These are phyloP conservation scores for Lethrus apterus DNA, from an alignment of 1,140 invertebrate species.

Conservation along the genomic window DNA sequence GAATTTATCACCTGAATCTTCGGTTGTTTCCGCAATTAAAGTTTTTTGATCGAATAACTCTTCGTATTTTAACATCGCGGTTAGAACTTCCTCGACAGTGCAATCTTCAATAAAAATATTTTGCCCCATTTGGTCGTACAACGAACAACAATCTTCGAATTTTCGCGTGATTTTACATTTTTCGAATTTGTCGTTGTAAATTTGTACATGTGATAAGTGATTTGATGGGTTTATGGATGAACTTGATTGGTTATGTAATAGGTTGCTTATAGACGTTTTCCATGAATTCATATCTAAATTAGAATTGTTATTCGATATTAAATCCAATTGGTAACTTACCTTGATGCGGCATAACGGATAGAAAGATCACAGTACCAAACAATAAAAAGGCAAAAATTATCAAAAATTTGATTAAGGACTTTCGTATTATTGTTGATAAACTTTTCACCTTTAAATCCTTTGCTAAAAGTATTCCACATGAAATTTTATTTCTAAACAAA, in stretches of 20 bases:
- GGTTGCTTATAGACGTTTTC: too few relatives aligned
- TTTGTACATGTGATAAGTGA: not conserved
- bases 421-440: constrained; percentile 1
- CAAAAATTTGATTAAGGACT: not conserved
- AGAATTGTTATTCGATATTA: too few relatives aligned
- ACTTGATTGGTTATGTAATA: not conserved
- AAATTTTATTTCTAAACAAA: too few relatives aligned
- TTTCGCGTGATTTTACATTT: constrained; percentile 20
- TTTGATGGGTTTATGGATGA: not conserved
- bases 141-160: constrained; percentile 26
- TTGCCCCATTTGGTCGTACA: constrained; percentile 9
- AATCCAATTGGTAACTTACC: not conserved
- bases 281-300: too few relatives aligned
- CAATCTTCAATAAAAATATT: constrained; percentile 20
- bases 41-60: too few relatives aligned
- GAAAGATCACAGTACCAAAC: not conserved
- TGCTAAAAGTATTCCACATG: too few relatives aligned
- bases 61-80: constrained; percentile 11
- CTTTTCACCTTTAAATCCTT: not conserved
- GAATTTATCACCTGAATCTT: too few relatives aligned
- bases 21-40: too few relatives aligned
- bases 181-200: not conserved
- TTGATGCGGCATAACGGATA: not conserved
- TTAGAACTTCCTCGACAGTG: constrained; percentile 15
- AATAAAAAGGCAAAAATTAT: not conserved